Base-by-base conservation (phyloP, 2,797 vertebrate genomes). In the Antennarius maculatus region DNA sequence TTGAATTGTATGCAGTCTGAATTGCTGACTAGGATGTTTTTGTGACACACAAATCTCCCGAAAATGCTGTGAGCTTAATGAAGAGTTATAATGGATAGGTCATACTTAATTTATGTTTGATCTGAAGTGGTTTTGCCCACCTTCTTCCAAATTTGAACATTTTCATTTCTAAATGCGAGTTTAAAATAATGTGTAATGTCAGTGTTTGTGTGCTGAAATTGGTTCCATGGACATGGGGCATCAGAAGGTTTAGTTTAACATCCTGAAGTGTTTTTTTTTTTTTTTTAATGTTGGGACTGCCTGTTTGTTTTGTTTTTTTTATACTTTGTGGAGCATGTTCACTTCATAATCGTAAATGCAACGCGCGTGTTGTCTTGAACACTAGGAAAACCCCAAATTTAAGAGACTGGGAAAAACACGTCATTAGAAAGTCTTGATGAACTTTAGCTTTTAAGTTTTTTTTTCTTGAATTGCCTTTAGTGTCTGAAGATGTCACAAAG, bases 301-400 rank as follows among this genome's bases (percentile, higher is more conserved):
- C 61, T 80, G 85, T 74, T 79, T 72, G 50, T n/a, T 48, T 71
- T 74, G n/a, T 87, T 76, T 88, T 84, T 84, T 48, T 28, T 84
- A 87, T 86, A 78, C 79, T 76, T 77, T 87, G 88, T 93, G 89
- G 87, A 89, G 92, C 91, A 92, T 92, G 91, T 89, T 91, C 73
- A 88, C 83, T 89, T 89, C 86, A 76, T 91, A 79, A 79, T 88
- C 91, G 87, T 90, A 84, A 90, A 89, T 85, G 84, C 88, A 74
- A 86, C 78, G 86, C 84, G 90, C 13, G 68, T 87, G 76, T 80
- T 87, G 86, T 88, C 81, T 83, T 81, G 74, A 86, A 84, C 71
- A 80, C 86, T 84, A 82, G 72, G 46, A 82, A 77, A 66, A 43
- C 46, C 28, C n/a, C 28, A 49, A 47, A 34, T 63, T 51, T 51